Conservation (phyloP, 2,113 vertebrate genomes). For the Seriola rivoliana region DNA sequence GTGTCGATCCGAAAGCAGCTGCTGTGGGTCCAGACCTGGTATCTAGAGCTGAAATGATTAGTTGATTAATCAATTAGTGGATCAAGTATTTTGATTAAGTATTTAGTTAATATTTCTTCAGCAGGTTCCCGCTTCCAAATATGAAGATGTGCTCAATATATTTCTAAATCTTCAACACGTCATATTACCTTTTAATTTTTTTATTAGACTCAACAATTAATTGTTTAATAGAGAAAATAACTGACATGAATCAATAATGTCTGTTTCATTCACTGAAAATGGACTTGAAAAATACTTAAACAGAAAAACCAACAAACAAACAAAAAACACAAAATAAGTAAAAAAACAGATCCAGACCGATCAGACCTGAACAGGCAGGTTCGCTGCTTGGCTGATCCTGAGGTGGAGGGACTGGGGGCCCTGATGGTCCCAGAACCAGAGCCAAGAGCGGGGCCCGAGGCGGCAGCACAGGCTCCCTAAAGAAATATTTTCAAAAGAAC, state of each 20-base stretch:
- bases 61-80: no score
- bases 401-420: slow-evolving; percentile 66
- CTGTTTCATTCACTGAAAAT: neutral
- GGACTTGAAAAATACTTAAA: neutral
- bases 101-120: no score
- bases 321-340: neutral
- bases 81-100: no score
- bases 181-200: neutral
- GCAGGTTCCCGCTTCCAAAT: no score
- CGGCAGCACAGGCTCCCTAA: slow-evolving; percentile 62
- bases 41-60: no score
- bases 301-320: neutral
- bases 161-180: neutral
- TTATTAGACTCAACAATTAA: no score
- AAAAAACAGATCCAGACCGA: neutral
- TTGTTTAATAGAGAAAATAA: neutral
- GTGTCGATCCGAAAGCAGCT: no score
- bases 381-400: slow-evolving; percentile 87
- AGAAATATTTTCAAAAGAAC: neutral
- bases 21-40: no score
- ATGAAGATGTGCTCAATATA: neutral
- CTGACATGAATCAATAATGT: neutral
- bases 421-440: slow-evolving; percentile 57
- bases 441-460: slow-evolving; percentile 13
- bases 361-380: slow-evolving; percentile 90